A percentile compares a stretch with the other conserved stretches of the same genome.
Conservation (phyloP, 64 coral and sea anemone species). For the Porites australiensis region DNA sequence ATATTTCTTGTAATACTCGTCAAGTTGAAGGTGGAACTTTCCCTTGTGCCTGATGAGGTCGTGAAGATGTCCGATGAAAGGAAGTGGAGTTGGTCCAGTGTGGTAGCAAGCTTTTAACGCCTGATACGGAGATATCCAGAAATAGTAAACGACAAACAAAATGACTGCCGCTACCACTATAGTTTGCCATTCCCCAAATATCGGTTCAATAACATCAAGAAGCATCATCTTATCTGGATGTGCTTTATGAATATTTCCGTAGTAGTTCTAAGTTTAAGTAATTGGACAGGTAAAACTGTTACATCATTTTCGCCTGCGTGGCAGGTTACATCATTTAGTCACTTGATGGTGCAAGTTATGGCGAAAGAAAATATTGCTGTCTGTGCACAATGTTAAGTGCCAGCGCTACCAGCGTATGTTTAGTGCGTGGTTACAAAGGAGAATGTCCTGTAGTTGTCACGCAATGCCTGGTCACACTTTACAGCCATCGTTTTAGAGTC, state of each 20-base stretch:
- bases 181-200: not conserved
- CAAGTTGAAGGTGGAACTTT: conserved; percentile 32
- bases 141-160: not conserved
- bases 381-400: too few relatives aligned
- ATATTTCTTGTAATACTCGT: conserved; percentile 60
- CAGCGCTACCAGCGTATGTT: too few relatives aligned
- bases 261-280: too few relatives aligned
- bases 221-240: not conserved
- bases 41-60: conserved; percentile 32
- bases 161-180: not conserved
- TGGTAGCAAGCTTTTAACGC: not conserved
- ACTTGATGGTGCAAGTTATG: too few relatives aligned
- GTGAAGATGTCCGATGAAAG: not conserved
- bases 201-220: not conserved
- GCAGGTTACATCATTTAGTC: too few relatives aligned
- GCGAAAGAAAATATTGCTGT: too few relatives aligned
- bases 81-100: conserved; percentile 32
- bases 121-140: not conserved
- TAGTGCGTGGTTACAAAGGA: too few relatives aligned
- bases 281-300: too few relatives aligned
- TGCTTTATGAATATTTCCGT: not conserved
- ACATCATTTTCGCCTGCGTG: too few relatives aligned
- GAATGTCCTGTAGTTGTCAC: too few relatives aligned
- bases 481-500: too few relatives aligned
- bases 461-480: too few relatives aligned